Evolutionary conservation across 2,113 vertebrate genomes (phyloP).

Genomic region (Semnornis frantzii): DNA sequence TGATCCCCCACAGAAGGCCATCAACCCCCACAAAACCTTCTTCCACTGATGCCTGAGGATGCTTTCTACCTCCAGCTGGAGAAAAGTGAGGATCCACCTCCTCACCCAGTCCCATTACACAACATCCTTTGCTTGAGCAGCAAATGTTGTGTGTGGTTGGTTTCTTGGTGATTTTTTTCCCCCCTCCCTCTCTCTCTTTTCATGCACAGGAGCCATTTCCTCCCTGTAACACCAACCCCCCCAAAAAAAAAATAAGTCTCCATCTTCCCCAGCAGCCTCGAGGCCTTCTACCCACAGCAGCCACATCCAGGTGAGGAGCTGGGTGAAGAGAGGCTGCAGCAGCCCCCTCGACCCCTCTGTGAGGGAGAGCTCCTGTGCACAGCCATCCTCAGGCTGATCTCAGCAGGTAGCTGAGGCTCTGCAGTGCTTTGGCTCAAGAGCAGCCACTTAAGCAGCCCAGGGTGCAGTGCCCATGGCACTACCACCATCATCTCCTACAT

Average conservation of each 20-base stretch:
- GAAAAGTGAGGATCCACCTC: background rate
- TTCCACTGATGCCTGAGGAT: background rate
- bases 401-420: background rate
- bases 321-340: background rate
- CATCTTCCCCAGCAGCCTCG: background rate
- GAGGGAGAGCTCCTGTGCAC: background rate
- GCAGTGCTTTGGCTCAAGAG: background rate
- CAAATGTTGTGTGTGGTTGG: background rate
- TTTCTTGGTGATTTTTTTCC: no score
- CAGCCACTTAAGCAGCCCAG: background rate
- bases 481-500: background rate
- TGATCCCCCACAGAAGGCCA: background rate
- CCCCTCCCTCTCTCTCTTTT: no score
- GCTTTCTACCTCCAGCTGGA: background rate
- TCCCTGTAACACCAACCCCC: background rate
- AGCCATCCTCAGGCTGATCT: background rate
- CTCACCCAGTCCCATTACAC: background rate
- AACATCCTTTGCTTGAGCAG: background rate
- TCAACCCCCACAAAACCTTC: background rate
- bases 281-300: background rate
- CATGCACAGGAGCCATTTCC: constrained; percentile 42
- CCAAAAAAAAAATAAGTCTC: background rate
- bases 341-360: background rate
- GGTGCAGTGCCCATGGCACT: background rate
- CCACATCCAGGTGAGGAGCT: background rate